Percentiles rank a stretch among this genome's conserved stretches.
Evolutionary conservation across 2,797 vertebrate genomes (phyloP).

Genomic region (Thaleichthys pacificus): DNA sequence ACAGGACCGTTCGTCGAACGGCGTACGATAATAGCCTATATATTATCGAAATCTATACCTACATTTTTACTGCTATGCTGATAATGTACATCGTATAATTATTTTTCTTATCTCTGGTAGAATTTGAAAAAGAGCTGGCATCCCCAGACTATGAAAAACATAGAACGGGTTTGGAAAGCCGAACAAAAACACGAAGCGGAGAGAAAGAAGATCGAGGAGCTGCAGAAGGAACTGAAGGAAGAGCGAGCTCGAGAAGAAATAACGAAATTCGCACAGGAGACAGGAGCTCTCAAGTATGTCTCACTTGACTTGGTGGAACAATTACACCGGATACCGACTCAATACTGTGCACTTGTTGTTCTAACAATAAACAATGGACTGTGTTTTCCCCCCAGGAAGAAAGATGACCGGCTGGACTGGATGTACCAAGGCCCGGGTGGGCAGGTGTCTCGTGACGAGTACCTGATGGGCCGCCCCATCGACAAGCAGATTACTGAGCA

Average conservation of each 20-base stretch:
- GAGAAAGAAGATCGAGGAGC: constrained; percentile 93
- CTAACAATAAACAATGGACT: background rate
- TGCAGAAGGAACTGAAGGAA: constrained; percentile 92
- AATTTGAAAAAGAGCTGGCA: constrained; percentile 99
- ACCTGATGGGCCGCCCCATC: constrained; percentile 90
- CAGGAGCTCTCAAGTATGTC: constrained; percentile 85
- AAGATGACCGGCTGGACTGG: constrained; percentile 95
- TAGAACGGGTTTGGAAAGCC: constrained; percentile 97
- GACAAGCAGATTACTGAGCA: constrained; percentile 92
- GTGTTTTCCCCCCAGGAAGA: constrained; percentile 74
- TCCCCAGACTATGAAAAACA: constrained; percentile 96
- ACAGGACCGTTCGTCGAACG: too few relatives aligned
- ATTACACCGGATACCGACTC: too few relatives aligned
- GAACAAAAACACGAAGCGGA: constrained; percentile 95
- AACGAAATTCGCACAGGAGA: constrained; percentile 86
- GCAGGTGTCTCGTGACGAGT: constrained; percentile 92
- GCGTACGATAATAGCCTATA: too few relatives aligned
- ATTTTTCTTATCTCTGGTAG: constrained; percentile 54
- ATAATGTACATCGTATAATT: background rate
- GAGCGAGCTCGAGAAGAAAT: constrained; percentile 93
- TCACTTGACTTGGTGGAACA: background rate
- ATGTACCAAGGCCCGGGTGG: constrained; percentile 96
- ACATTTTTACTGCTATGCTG: background rate
- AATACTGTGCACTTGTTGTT: background rate
- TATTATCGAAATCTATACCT: too few relatives aligned